These are phyloP conservation scores for Acholoe squamosa DNA, from an alignment of 2,888 invertebrate species.

Conservation along the genomic window DNA sequence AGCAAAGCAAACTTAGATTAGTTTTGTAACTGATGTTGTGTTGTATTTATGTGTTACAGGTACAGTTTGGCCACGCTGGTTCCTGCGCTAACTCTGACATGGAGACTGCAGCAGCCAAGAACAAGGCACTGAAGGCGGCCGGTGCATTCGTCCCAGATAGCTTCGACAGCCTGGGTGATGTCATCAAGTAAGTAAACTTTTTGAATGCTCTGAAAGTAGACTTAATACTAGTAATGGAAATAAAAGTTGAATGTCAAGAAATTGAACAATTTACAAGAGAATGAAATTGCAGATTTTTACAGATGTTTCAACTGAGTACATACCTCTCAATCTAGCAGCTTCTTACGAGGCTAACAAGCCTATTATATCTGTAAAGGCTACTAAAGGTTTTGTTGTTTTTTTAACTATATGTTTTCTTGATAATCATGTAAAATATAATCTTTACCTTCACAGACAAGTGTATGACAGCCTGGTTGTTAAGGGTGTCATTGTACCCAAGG, in stretches of 20 bases:
- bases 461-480: slow-evolving; percentile 88
- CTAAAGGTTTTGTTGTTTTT: no score
- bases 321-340: no score
- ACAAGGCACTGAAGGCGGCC: slow-evolving; percentile 90
- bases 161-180: slow-evolving; percentile 94
- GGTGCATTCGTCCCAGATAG: slow-evolving; percentile 96
- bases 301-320: no score
- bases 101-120: slow-evolving; percentile 97
- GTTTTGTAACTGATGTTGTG: no score
- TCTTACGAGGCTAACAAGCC: not conserved
- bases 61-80: slow-evolving; percentile 99
- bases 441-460: slow-evolving; percentile 80
- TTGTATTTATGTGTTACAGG: slow-evolving; percentile 84
- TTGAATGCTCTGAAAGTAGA: no score
- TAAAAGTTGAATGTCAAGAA: no score
- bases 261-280: no score
- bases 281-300: no score
- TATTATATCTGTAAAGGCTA: not conserved
- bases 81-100: slow-evolving; percentile 96
- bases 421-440: no score
- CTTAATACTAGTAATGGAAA: no score
- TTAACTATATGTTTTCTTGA: no score
- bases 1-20: no score
- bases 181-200: slow-evolving; percentile 86
- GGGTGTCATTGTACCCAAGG: slow-evolving; percentile 92